Evolutionary conservation across 2,797 vertebrate genomes (phyloP), one percentile per base, ranked within the genome.

Genomic region (Scolopax rusticola): DNA sequence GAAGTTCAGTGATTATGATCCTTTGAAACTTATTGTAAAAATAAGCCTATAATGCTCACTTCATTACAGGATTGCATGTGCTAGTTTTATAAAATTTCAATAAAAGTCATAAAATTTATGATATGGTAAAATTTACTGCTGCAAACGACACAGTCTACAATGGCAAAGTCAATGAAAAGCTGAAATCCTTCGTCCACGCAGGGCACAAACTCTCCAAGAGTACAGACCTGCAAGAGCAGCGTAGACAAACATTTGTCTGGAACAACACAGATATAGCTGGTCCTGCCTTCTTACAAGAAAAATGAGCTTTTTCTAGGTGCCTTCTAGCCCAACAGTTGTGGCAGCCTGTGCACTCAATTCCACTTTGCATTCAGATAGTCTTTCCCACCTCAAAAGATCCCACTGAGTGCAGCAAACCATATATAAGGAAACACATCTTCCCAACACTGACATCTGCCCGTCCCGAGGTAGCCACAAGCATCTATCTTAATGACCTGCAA

Each of bases 381-480:
- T 81, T 89, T 90, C 73, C 89, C 69, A 90, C 65, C 82, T 88
- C 89, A 89, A 92, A 96, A 89, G 69, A 84, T 80, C 91, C 84
- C 87, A 93, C 79, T 48, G 87, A 89, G 89, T 59, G 69, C 76
- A 84, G 81, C 81, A 94, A 94, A 86, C 84, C 73, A 56, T 92
- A 91, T 81, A 89, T 81, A 86, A 94, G 79, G 89, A 91, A 90
- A 90, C 65, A 77, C 33, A 75, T 95, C 86, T 94, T 88, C 69
- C 80, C 86, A 70, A 19, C 80, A 89, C 76, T 93, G 96, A 90
- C 85, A 93, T 91, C 79, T 4, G 10, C 87, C 73, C 1, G 18
- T 94, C 94, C 91, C 61, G 54, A 94, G 94, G 82, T 87, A 96
- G 94, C 92, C 87, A 93, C 87, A 93, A 97, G 91, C 84, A 94